A percentile compares a stretch with the other conserved stretches of the same genome.
These are phyloP conservation scores for Drosophila equinoxialis DNA, from an alignment of 1,140 invertebrate species.

Conservation along the genomic window DNA sequence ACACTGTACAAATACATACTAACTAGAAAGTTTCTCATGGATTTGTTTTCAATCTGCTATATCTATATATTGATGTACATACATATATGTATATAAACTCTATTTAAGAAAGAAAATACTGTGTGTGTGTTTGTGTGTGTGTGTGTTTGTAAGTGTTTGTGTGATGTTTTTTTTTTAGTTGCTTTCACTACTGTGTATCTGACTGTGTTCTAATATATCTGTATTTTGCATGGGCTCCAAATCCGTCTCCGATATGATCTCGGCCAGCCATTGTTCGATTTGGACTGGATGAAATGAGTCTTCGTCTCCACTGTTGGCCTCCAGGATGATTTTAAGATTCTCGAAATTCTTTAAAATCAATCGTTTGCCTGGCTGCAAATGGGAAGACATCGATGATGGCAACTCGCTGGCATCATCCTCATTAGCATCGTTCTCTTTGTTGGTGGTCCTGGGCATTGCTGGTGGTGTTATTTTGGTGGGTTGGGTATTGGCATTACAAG, in stretches of 20 bases:
- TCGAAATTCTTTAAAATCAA: slow-evolving; percentile 79
- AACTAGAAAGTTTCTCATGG: no score
- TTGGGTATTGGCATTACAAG: slow-evolving; percentile 50
- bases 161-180: slow-evolving; percentile 30
- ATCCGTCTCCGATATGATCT: slow-evolving; percentile 85
- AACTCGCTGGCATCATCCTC: slow-evolving; percentile 3
- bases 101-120: slow-evolving; percentile 47
- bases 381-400: slow-evolving; percentile 41
- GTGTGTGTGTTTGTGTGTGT: slow-evolving; percentile 52
- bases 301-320: slow-evolving; percentile 70
- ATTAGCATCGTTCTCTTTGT: background rate
- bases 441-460: slow-evolving; percentile 22
- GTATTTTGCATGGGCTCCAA: slow-evolving; percentile 85
- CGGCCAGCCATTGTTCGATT: slow-evolving; percentile 85
- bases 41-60: background rate
- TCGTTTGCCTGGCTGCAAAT: slow-evolving; percentile 60
- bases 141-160: slow-evolving; percentile 31
- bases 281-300: slow-evolving; percentile 83
- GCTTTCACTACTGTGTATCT: slow-evolving; percentile 67
- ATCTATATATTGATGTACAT: no score
- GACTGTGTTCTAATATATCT: slow-evolving; percentile 84
- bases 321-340: slow-evolving; percentile 73
- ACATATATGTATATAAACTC: background rate
- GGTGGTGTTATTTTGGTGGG: background rate
- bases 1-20: no score